Base-by-base conservation (phyloP, 2,888 invertebrate species). In the Nebria salina region DNA sequence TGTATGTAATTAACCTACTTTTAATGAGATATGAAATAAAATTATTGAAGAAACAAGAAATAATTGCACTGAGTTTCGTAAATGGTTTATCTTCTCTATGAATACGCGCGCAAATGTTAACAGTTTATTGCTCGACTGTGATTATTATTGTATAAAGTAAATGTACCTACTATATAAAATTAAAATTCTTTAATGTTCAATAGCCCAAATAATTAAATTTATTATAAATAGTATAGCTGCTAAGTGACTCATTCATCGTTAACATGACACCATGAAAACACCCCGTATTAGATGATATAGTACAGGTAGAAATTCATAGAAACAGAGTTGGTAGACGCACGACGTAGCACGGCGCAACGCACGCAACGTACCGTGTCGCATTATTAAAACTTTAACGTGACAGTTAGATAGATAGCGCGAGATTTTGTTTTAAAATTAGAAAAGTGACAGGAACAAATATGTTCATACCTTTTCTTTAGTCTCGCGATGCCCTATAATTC, bases 381-480 rank as follows among this genome's bases (percentile, higher is more conserved):
- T 80, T 80, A 80, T 80, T 80, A 80, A 80, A 80, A 80, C 80
- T 80, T 80, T 75, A 80, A 75, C 80, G 75, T 80, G 80, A 80
- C 80, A 80, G 80, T 80, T 70, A 80, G 75, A 80, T 80, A 80
- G 80, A 80, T 80, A 75, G 80, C 75, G 75, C 75, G 72, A 80
- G 80, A 80, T 80, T 80, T 80, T 80, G 80, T 80, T 80, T 80
- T 80, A 80, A 80, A 80, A 80, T 80, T 80, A 80, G 80, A 80
- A 80, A 80, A 80, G 80, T 80, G 80, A 80, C 80, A 75, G 80
- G 65, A 75, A 80, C 80, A 80, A 80, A 80, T 80, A 80, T 42
- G 75, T 54, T 70, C 73, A 9, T 73, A 73, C 73, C 73, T 73
- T 73, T 20, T 68, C 74, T 73, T 11, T 20, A 20, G 68, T 13